Conservation (phyloP, 2,113 vertebrate species). For the Cebus imitator region DNA sequence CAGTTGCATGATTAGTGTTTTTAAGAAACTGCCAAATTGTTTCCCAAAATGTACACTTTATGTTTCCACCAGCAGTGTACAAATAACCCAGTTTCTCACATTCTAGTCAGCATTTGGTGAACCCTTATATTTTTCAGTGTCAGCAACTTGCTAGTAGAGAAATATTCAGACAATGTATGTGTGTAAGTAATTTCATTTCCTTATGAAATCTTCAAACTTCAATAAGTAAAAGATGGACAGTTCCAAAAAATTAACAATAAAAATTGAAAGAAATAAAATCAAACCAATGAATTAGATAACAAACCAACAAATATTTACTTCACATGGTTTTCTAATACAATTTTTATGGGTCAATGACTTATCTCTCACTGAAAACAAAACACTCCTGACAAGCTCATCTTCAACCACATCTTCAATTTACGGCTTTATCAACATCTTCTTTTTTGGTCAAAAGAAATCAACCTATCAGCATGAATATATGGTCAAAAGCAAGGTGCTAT, state of each 20-base stretch:
- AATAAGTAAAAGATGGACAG: slow-evolving; percentile 57
- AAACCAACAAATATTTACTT: not conserved
- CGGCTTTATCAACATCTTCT: not conserved
- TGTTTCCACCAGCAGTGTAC: not conserved
- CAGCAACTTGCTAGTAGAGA: slow-evolving; percentile 46
- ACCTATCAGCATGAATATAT: not conserved
- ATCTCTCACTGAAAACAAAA: slow-evolving; percentile 5
- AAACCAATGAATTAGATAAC: slow-evolving; percentile 66
- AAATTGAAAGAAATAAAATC: slow-evolving; percentile 71
- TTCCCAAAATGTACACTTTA: not conserved
- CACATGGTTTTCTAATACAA: slow-evolving; percentile 64
- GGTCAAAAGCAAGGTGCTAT: not conserved
- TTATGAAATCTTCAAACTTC: slow-evolving; percentile 58
- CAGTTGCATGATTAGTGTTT: not conserved
- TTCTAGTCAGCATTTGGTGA: not conserved
- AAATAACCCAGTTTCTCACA: not conserved
- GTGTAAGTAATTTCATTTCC: slow-evolving; percentile 59
- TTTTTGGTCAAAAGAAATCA: not conserved
- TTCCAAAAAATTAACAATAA: slow-evolving; percentile 68
- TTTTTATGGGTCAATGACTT: slow-evolving; percentile 66
- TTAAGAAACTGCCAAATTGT: not conserved
- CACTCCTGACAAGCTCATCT: slow-evolving; percentile 57
- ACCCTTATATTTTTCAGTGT: slow-evolving; percentile 3
- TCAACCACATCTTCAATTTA: slow-evolving; percentile 39
- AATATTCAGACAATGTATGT: slow-evolving; percentile 49